Percentiles rank a stretch among this genome's conserved stretches.
Conservation (phyloP, 2,797 vertebrate species). For the Xiphophorus birchmanni region DNA sequence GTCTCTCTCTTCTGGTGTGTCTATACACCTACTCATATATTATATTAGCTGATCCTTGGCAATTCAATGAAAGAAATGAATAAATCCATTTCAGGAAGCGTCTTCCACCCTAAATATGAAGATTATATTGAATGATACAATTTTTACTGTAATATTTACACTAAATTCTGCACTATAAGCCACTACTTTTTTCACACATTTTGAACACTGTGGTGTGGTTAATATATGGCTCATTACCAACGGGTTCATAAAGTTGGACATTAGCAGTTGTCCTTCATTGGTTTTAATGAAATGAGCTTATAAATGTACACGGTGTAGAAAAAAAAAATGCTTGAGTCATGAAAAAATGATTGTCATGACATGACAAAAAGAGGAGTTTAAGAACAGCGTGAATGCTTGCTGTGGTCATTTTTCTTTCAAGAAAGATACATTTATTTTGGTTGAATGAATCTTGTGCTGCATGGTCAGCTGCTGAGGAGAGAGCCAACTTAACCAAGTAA, state of each 20-base stretch:
- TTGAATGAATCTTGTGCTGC: neutral
- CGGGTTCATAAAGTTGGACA: neutral
- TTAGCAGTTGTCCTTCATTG: neutral
- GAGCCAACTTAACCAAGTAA: neutral
- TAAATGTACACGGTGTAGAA: neutral
- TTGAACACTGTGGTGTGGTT: no score
- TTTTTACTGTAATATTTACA: neutral
- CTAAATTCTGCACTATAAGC: no score
- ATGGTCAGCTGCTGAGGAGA: neutral
- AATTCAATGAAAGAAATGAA: constrained; percentile 38
- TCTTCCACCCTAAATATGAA: constrained; percentile 16
- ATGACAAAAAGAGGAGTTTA: neutral
- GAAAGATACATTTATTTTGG: neutral
- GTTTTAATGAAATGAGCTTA: neutral
- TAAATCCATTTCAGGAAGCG: constrained; percentile 22
- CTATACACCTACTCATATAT: constrained; percentile 26
- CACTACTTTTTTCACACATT: no score
- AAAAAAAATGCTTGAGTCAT: neutral
- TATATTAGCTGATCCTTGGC: constrained; percentile 40
- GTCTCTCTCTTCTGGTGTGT: constrained; percentile 21
- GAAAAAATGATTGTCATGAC: neutral
- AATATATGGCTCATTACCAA: no score
- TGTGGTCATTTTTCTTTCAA: neutral
- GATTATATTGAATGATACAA: neutral
- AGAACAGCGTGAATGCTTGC: neutral